Evolutionary conservation across 2,113 vertebrate species (phyloP), one percentile per base, ranked within the genome.

Genomic region (Mirza zaza): DNA sequence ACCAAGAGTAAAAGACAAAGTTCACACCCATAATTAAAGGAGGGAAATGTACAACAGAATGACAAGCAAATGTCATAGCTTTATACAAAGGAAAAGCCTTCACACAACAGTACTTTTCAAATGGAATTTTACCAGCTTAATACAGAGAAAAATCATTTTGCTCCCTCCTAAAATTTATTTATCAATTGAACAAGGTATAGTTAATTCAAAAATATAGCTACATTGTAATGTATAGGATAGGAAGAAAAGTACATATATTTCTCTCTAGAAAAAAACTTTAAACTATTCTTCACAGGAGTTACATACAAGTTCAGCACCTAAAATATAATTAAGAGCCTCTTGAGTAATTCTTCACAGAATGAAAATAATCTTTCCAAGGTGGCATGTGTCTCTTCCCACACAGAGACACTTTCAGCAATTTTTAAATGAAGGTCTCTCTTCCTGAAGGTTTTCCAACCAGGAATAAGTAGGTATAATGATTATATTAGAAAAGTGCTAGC

Each of bases 261-360:
- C 14, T 94, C 29, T 50, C 17, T 14, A 68, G 27, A 65, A 86
- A 34, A 59, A 79, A 50, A 87, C 71, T 76, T 45, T 90, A 70
- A 70, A 94, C 7, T 20, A 57, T 55, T 61, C 79, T n/a, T 32
- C 17, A 13, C 23, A 70, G 8, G 32, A 12, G 36, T 45, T 50
- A 50, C 6, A 87, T 55, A 55, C 14, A 76, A 70, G 34, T 57
- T 71, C 52, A 91, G 52, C 15, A 42, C 20, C 39, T 6, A 81
- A 88, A 83, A 68, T 61, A 50, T 23, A 95, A 67, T 90, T 63
- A 45, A 92, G 65, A 29, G 9, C 5, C 36, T 36, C 71, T 34
- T 87, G 68, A 45, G 10, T 57, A n/a, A 81, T 82, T 91, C 57
- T 81, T 92, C 81, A 86, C 32, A 67, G 80, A 92, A 89, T 18